Percentiles rank a stretch among this genome's conserved stretches.
Conservation (phyloP, 2,888 invertebrate genomes). For the Catocala sponsa region DNA sequence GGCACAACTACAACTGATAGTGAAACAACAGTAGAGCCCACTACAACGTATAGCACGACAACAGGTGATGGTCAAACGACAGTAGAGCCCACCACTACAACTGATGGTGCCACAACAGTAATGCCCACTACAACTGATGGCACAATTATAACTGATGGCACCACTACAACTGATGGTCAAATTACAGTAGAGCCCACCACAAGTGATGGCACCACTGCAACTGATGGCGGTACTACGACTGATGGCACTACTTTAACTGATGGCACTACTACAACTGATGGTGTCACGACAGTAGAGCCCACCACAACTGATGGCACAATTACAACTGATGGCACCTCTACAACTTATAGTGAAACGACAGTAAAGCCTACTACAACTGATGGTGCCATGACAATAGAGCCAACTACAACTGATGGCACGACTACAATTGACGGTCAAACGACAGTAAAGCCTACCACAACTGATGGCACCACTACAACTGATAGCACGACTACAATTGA, state of each 20-base stretch:
- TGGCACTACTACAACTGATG: constrained; percentile 18
- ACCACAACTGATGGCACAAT: constrained; percentile 12
- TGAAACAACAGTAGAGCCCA: no score
- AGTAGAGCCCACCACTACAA: background rate
- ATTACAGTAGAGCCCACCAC: constrained; percentile 5
- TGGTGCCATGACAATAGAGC: background rate
- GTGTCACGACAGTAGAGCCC: constrained; percentile 5
- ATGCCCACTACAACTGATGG: background rate
- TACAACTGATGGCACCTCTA: constrained; percentile 10
- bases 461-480: constrained; percentile 14
- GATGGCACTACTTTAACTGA: constrained; percentile 7
- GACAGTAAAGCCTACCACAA: background rate
- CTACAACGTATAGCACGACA: constrained; percentile 14
- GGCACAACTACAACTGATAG: no score
- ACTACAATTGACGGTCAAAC: constrained; percentile 17
- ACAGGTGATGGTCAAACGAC: constrained; percentile 9
- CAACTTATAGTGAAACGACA: background rate
- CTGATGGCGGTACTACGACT: background rate
- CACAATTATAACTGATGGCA: constrained; percentile 8
- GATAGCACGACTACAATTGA: no score
- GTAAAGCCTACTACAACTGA: background rate
- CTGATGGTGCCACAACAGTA: background rate
- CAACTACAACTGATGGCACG: constrained; percentile 2
- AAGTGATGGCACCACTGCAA: constrained; percentile 10
- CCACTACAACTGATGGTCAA: constrained; percentile 13